Percentiles rank a stretch among this genome's conserved stretches.
These are phyloP conservation scores for Spea multiplicata DNA, from an alignment of 2,113 vertebrate genomes.

Conservation along the genomic window DNA sequence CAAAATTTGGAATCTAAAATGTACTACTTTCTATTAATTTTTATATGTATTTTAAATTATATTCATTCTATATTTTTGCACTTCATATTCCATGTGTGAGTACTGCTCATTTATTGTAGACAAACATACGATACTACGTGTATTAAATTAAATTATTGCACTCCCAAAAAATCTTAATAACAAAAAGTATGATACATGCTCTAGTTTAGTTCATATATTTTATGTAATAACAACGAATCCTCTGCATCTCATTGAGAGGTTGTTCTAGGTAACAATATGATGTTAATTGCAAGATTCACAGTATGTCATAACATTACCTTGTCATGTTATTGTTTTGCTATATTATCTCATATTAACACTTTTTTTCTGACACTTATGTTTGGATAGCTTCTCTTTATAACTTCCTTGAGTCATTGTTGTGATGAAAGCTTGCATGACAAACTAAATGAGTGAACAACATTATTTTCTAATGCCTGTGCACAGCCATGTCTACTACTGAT, in stretches of 20 bases:
- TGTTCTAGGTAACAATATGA: constrained; percentile 29
- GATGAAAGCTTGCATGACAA: not conserved
- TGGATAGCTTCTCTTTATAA: constrained; percentile 11
- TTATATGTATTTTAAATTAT: too few relatives aligned
- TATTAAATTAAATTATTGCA: too few relatives aligned
- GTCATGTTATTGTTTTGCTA: constrained; percentile 4
- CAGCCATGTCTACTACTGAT: too few relatives aligned
- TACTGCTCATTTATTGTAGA: too few relatives aligned
- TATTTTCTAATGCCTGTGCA: not conserved
- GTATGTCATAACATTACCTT: constrained; percentile 12
- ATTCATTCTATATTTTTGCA: too few relatives aligned
- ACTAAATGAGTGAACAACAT: not conserved
- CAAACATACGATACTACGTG: too few relatives aligned
- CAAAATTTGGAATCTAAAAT: too few relatives aligned
- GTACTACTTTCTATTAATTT: too few relatives aligned
- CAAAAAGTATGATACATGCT: too few relatives aligned
- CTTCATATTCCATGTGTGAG: too few relatives aligned
- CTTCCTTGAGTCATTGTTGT: not conserved
- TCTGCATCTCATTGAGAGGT: constrained; percentile 24
- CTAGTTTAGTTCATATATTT: constrained; percentile 22
- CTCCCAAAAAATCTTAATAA: too few relatives aligned
- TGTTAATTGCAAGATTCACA: constrained; percentile 19
- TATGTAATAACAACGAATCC: constrained; percentile 24
- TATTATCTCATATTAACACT: constrained; percentile 9
- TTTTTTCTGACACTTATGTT: constrained; percentile 1